Evolutionary conservation across 1,140 invertebrate species (phyloP).

Genomic region (Hyphantria cunea): DNA sequence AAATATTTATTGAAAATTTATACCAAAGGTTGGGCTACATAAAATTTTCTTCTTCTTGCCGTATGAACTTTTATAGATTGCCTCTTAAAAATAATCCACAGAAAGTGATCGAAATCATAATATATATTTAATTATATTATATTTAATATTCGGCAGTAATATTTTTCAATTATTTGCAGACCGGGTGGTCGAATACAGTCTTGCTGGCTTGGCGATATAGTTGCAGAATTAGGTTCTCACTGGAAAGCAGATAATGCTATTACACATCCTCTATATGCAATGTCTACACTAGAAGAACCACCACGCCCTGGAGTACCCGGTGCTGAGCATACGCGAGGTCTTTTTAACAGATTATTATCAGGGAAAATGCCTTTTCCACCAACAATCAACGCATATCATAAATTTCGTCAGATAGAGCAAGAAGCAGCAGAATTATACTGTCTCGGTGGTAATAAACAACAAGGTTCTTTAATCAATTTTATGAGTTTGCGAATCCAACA

Average conservation of each 20-base stretch:
- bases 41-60: no score
- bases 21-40: no score
- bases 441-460: conserved; percentile 82
- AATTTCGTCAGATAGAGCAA: conserved; percentile 84
- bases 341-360: conserved; percentile 84
- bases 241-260: conserved; percentile 82
- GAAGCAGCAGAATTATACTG: conserved; percentile 82
- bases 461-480: conserved; percentile 85
- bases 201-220: conserved; percentile 86
- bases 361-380: conserved; percentile 83
- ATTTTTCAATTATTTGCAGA: conserved; percentile 42
- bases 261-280: conserved; percentile 83
- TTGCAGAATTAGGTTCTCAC: conserved; percentile 85
- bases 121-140: no score
- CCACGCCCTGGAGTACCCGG: conserved; percentile 78
- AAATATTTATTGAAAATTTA: no score
- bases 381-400: conserved; percentile 83
- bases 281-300: conserved; percentile 84
- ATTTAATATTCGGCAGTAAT: no score
- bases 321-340: conserved; percentile 73
- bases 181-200: conserved; percentile 86
- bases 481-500: conserved; percentile 85
- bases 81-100: no score
- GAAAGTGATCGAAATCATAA: no score
- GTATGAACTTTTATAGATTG: no score